Base-by-base conservation (phyloP, 2,113 vertebrate species). In the Lucifuga dentata region DNA sequence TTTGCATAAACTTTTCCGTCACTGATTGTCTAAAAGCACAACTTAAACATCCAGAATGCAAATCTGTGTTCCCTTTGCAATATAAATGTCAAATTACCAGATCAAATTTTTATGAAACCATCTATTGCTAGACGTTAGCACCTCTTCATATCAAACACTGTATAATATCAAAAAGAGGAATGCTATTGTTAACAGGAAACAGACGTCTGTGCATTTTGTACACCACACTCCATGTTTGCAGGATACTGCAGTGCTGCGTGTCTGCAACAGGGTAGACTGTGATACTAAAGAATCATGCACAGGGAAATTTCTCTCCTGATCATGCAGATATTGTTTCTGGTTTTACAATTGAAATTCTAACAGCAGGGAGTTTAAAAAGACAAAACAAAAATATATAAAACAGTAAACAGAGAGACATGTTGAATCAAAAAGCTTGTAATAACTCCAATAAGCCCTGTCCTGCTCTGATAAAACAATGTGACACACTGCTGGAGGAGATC, bases 381-480 rank as follows among this genome's bases (percentile, higher is more conserved):
- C 66, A 73, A 63, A 60, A 73, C 44, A 84, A 59, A 79, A 64
- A 69, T 58, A 68, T 59, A 64, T 65, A 68, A 73, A 60, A 86
- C 73, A 40, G 41, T 46, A 69, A 81, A 48, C 44, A 76, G 77
- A 68, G 46, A 64, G 63, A 68, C 36, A 52, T 61, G 58, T 49
- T 64, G 65, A 83, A 80, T 79, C 53, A 63, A 80, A 80, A 86
- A 83, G 49, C 29, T 83, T 58, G 55, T 77, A 71, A 55, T 39
- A 77, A 86, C 80, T 89, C 86, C 80, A 86, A 81, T 55, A 85
- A 84, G 75, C 77, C 89, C 75, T 76, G 65, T 83, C 86, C 87
- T 78, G 76, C 73, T 81, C 71, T 50, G 21, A 53, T 46, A 79
- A 79, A 67, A 58, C 77, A 84, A 85, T 19, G 76, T 59, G 58